phyloP scores from a whole-genome alignment of 2,888 invertebrate genomes.

The Teinopalpus imperialis region DNA sequence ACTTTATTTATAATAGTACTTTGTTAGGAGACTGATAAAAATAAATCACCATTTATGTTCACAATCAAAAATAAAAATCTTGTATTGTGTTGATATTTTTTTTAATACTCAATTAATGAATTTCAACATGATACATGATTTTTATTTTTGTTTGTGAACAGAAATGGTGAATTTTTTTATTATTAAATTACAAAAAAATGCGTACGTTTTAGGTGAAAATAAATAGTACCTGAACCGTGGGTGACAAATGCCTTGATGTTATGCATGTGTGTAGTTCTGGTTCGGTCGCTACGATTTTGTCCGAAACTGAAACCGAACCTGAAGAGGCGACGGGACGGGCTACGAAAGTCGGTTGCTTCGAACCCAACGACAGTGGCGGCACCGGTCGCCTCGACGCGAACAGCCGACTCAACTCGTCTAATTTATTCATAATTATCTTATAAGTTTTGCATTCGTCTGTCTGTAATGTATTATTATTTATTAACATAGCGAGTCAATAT shows the following conservation, averaged over 20 bases:
- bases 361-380: slow-evolving; percentile 25
- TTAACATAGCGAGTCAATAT: too few species aligned
- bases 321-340: slow-evolving; percentile 26
- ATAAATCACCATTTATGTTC: too few species aligned
- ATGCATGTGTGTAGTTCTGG: slow-evolving; percentile 28
- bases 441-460: slow-evolving; percentile 64
- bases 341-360: slow-evolving; percentile 25
- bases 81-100: too few species aligned
- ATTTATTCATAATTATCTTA: slow-evolving; percentile 68
- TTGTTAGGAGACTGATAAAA: too few species aligned
- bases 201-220: too few species aligned
- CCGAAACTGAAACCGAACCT: slow-evolving; percentile 50
- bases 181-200: too few species aligned
- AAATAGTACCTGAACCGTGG: slow-evolving; percentile 25
- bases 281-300: slow-evolving; percentile 59
- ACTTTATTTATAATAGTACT: too few species aligned
- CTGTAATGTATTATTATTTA: slow-evolving; percentile 35
- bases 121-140: too few species aligned
- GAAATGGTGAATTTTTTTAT: too few species aligned
- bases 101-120: too few species aligned
- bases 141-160: too few species aligned
- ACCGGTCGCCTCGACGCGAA: slow-evolving; percentile 39
- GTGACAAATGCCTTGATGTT: slow-evolving; percentile 25
- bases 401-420: slow-evolving; percentile 60
- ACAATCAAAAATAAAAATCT: too few species aligned